Evolutionary conservation across 2,888 invertebrate species (phyloP).

Genomic region (Tachina grossa): DNA sequence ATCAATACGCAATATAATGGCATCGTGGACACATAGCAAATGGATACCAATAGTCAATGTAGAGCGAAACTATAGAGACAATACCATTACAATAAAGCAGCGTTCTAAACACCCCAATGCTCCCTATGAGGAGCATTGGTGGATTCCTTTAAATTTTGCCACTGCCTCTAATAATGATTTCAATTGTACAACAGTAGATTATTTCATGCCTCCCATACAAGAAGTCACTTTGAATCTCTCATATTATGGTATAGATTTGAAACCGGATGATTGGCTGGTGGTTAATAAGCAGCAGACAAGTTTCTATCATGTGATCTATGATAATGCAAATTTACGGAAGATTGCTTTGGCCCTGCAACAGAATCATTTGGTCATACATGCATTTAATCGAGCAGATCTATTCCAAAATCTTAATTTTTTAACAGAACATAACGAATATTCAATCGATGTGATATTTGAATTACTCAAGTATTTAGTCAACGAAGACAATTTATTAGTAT

Average conservation of each 20-base stretch:
- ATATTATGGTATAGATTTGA: constrained; percentile 75
- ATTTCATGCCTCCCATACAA: constrained; percentile 78
- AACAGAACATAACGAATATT: constrained; percentile 85
- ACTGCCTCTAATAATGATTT: constrained; percentile 76
- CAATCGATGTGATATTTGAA: constrained; percentile 83
- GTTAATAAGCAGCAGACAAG: constrained; percentile 81
- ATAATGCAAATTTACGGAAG: constrained; percentile 86
- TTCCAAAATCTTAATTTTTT: constrained; percentile 89
- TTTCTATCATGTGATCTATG: constrained; percentile 88
- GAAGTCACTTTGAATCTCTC: constrained; percentile 75
- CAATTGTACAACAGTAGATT: constrained; percentile 76
- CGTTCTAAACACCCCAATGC: constrained; percentile 74
- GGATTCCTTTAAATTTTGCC: constrained; percentile 81
- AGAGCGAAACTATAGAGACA: constrained; percentile 83
- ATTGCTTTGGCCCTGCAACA: constrained; percentile 86
- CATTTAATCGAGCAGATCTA: constrained; percentile 92
- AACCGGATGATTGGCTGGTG: constrained; percentile 79
- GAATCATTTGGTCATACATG: constrained; percentile 87
- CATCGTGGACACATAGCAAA: constrained; percentile 86
- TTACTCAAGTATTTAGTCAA: constrained; percentile 85
- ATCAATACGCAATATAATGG: constrained; percentile 84
- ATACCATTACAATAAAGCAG: constrained; percentile 85
- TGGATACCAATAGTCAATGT: constrained; percentile 86
- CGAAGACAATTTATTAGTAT: constrained; percentile 88
- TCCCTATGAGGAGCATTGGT: constrained; percentile 77